Percentiles rank a stretch among this genome's conserved stretches.
These are phyloP conservation scores for Micronycteris hirsuta DNA, from an alignment of 2,113 vertebrate genomes.

Conservation along the genomic window DNA sequence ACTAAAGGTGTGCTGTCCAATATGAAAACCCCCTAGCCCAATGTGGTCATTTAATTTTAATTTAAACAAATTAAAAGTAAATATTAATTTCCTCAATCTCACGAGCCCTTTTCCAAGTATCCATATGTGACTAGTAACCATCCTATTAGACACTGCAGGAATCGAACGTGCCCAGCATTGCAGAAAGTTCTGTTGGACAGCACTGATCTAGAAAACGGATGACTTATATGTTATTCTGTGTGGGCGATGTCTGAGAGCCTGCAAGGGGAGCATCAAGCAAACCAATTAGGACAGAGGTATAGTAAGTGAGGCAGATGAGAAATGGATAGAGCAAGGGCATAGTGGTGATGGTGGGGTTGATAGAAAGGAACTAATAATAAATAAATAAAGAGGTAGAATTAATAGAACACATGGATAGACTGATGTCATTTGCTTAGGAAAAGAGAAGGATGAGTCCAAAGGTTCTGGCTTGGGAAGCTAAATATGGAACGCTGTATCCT, in stretches of 20 bases:
- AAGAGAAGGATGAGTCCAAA: background rate
- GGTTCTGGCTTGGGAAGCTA: background rate
- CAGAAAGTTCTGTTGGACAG: background rate
- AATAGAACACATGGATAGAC: background rate
- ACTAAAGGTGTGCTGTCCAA: background rate
- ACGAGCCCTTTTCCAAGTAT: background rate
- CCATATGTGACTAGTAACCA: background rate
- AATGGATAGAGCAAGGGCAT: background rate
- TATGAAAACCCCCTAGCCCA: background rate
- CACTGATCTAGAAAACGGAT: background rate
- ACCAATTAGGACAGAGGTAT: background rate
- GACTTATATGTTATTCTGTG: background rate
- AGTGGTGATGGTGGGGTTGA: background rate
- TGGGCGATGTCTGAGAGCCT: background rate
- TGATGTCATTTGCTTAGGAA: background rate
- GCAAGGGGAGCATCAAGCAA: background rate
- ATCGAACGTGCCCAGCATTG: background rate
- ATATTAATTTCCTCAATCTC: background rate
- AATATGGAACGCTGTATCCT: background rate
- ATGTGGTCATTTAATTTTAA: background rate
- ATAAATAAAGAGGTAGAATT: background rate
- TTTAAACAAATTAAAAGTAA: background rate
- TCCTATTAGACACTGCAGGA: background rate
- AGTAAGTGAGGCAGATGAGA: background rate
- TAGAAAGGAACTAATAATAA: background rate